Conservation (phyloP, 2,113 vertebrate genomes). For the Nyctibius bracteatus region DNA sequence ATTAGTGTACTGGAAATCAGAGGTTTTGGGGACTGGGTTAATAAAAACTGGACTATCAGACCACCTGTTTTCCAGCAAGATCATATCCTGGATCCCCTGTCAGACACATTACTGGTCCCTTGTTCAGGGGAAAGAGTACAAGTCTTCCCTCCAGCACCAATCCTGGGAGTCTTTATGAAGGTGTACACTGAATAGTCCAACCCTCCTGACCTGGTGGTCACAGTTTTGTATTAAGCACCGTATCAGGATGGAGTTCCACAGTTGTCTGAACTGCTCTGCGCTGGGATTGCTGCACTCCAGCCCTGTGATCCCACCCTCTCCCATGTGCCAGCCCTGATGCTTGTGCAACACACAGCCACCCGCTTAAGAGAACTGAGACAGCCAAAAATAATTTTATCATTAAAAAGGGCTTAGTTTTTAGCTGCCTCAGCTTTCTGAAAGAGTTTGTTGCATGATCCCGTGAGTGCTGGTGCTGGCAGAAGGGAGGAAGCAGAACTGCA, state of each 20-base stretch:
- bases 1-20: background rate
- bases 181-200: background rate
- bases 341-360: background rate
- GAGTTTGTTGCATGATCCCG: accelerated
- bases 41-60: background rate
- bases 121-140: background rate
- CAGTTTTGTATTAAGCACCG: accelerated
- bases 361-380: background rate
- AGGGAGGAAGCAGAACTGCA: background rate
- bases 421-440: background rate
- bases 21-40: background rate
- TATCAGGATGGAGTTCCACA: background rate
- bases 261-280: accelerated
- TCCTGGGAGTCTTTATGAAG: background rate
- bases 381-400: background rate
- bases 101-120: background rate
- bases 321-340: background rate
- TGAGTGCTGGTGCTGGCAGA: background rate
- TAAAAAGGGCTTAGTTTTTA: background rate
- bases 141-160: background rate
- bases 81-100: background rate
- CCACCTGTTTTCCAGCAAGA: background rate
- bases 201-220: background rate
- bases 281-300: accelerated
- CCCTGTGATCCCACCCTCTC: background rate